Evolutionary conservation across 2,888 invertebrate species (phyloP), one percentile per base, ranked within the genome.

Genomic region (Drosophila barbarae): DNA sequence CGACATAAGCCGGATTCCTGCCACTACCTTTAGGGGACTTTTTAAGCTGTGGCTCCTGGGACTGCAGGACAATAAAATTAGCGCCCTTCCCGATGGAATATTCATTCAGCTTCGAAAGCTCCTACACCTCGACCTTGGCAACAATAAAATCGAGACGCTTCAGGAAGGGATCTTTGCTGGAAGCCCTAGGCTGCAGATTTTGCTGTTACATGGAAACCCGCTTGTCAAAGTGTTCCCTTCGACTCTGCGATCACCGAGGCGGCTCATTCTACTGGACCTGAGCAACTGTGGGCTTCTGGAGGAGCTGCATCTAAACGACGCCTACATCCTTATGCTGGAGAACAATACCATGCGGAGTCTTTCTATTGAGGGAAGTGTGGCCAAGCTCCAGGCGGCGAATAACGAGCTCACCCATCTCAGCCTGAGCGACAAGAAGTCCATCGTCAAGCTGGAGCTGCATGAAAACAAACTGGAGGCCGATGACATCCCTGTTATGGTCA

Each of bases 231-330:
- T 47, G 1, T 47, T 3, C 8, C 30, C 46, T 9, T 21, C 46
- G 13, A 32, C 46, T 8, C 30, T 47, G 0, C 30, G 30, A 0
- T 47, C 46, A 9, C 46, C 46, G 13, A 47, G 46, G 21, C 46
- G 46, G 21, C 46, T 47, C 5, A 47, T 47, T 32, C 30, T 47
- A 1, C 30, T 49, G 32, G 53, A 53, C 32, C 32, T 53, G 9
- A 50, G 30, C 32, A 49, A 34, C 23, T 53, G 53, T 12, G n/a
- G 53, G 4, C 53, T 51, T 1, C n/a, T 53, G 53, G 21, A 50
- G 51, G 51, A 50, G 12, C 53, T 53, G 21, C 23, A 50, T 13
- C 46, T 47, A 8, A 47, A 47, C 13, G 46, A 47, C 30, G 46
- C 46, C 30, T 47, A 47, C 13, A 47, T 47, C 13, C 46, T 47